Evolutionary conservation across 2,797 vertebrate species (phyloP).

Genomic region (Catamblyrhynchus diadema): DNA sequence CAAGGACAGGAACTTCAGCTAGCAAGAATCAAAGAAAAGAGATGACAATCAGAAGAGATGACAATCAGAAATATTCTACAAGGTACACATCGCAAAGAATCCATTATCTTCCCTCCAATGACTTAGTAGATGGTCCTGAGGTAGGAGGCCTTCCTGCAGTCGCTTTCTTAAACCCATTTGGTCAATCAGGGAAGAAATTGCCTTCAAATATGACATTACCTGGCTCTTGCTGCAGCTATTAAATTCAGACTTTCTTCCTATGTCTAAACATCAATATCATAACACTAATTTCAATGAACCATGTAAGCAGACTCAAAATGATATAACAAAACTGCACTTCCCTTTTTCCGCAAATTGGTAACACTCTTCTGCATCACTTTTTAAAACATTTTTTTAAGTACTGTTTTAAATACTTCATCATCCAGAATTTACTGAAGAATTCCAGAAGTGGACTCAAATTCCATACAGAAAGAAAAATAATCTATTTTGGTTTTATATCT

Average conservation of each 20-base stretch:
- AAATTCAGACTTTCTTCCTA: neutral
- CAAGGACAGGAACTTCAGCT: constrained; percentile 95
- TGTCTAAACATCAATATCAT: neutral
- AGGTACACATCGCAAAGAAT: neutral
- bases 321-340: neutral
- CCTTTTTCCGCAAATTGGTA: neutral
- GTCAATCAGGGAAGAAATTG: neutral
- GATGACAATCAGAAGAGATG: neutral
- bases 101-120: neutral
- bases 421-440: neutral
- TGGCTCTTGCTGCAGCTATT: neutral
- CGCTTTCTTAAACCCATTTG: neutral
- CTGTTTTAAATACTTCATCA: neutral
- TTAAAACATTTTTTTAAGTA: neutral
- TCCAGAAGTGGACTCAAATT: neutral
- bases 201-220: neutral
- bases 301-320: neutral
- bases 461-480: neutral
- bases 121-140: neutral
- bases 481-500: neutral
- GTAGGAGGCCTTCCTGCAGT: neutral
- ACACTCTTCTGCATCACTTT: neutral
- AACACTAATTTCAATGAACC: neutral
- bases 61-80: constrained; percentile 43
- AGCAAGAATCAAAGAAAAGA: constrained; percentile 61